Base-by-base conservation (phyloP, 2,113 vertebrate species). In the Rhadina sibilatrix region DNA sequence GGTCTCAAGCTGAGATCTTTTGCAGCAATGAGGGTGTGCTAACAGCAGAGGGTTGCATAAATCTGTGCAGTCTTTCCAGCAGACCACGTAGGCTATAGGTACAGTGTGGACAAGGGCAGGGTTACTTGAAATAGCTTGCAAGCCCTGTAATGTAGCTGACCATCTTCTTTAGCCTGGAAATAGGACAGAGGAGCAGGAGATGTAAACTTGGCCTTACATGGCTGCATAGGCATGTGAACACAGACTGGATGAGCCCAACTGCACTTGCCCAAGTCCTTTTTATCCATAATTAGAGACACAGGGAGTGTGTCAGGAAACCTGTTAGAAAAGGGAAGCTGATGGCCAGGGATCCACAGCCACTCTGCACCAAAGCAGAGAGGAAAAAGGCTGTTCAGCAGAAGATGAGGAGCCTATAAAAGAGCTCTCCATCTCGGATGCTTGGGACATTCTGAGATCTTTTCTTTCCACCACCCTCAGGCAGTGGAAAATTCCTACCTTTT, bases 11-110 rank as follows among this genome's bases (percentile, higher is more conserved):
- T 65, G 81, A 95, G 94, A 80, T 83, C 59, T 63, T 94, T 38
- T 76, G 76, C 81, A 96, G 94, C 84, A 81, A n/a, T 69, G 83
- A 89, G 96, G 37, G 63, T 42, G 60, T 95, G 78, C 76, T 94
- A 95, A 78, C 82, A 93, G 85, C 72, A 96, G 94, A 93, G 83
- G 71, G 89, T 94, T 95, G 86, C 93, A 92, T 30, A 94, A 83
- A 93, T 93, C 90, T 84, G 31, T 59, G 79, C 31, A 87, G 86
- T 22, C n/a, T 75, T 49, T 83, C 68, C 88, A 75, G 76, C 1
- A 3, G 76, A 38, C 37, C 3, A 0, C 18, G 40, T 75, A 49
- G 63, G 44, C 31, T 81, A 64, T 64, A 83, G 60, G 85, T 81
- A 37, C 35, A 20, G 23, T 7, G 17, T 33, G 56, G 44, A 88